Evolutionary conservation across 2,797 vertebrate genomes (phyloP), one percentile per base, ranked within the genome.

Genomic region (Mormyrus proboscirostris): DNA sequence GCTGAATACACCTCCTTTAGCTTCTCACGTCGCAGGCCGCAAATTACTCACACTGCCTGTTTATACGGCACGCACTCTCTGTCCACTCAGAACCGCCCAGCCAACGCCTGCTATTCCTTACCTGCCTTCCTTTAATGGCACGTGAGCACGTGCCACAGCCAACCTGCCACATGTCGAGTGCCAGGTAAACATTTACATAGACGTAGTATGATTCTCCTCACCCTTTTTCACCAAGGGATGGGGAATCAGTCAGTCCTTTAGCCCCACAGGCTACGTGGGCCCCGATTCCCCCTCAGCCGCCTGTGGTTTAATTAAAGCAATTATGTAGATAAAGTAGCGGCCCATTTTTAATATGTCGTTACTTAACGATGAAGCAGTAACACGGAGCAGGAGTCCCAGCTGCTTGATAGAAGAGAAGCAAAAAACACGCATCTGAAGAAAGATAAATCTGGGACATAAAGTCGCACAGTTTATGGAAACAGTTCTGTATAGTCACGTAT

Each of bases 1-100:
- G 73, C 89, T 59, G 89, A 83, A 69, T 22, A 89, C 82, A 7
- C 82, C 84, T 73, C 44, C 62, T 89, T 86, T 73, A 86, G 88
- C 59, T 65, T 86, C 4, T 49, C 88, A 86, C 83, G 33, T 53
- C 83, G 84, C 38, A 69, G 88, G 88, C 88, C 88, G 33, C 59
- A 59, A 44, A 65, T 73, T 51, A 89, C 22, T 62, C 88, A 86
- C 59, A 10, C 16, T 86, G 50, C 25, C 57, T 79, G 16, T 69
- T 89, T 89, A 19, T 38, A 87, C 33, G 3, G 6, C 53, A 57
- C 2, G 53, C 53, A 41, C 25, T 59, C 8, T 51, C 22, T 29
- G 29, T 29, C 86, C 53, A 5, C 82, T 85, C 82, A 29, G 25
- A 85, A 51, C 47, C 82, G 12, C 49, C 53, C 86, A 44, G 86